Percentiles rank a stretch among this genome's conserved stretches.
These are phyloP conservation scores for Buathra laborator DNA, from an alignment of 2,888 invertebrate species.

Conservation along the genomic window DNA sequence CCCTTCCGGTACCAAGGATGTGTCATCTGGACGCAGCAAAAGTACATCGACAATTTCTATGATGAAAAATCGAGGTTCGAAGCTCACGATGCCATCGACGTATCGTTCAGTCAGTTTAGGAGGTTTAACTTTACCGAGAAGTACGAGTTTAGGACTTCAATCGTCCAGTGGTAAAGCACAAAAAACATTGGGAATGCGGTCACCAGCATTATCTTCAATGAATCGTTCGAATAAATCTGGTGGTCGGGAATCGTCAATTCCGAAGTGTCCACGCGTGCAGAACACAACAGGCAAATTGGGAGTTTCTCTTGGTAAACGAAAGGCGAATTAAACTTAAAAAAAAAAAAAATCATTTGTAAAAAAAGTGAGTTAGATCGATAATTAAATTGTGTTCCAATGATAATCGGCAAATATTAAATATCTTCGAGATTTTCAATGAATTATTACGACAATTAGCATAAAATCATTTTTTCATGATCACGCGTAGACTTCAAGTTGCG, in stretches of 20 bases:
- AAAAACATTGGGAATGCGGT: conserved; percentile 34
- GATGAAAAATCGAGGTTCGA: conserved; percentile 25
- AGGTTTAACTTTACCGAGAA: conserved; percentile 45
- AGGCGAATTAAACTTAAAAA: conserved; percentile 43
- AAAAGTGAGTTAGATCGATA: neutral
- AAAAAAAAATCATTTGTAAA: no score
- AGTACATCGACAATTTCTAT: conserved; percentile 32
- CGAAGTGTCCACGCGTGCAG: conserved; percentile 74
- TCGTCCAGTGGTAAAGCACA: conserved; percentile 1
- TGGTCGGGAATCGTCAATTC: conserved; percentile 61
- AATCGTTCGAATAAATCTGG: conserved; percentile 31
- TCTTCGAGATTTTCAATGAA: neutral
- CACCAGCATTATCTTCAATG: conserved; percentile 40
- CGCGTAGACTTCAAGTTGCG: no score
- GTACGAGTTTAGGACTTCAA: conserved; percentile 38
- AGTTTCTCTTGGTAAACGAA: conserved; percentile 56
- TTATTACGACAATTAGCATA: neutral
- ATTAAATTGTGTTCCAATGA: neutral
- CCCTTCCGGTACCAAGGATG: conserved; percentile 42
- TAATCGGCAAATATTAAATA: neutral
- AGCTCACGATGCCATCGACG: conserved; percentile 44
- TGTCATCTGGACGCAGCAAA: conserved; percentile 20
- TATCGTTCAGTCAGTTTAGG: conserved; percentile 58
- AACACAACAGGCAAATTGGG: conserved; percentile 74
- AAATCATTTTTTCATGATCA: neutral